These are phyloP conservation scores for Chaetodon auriga DNA, from an alignment of 2,113 vertebrate genomes.

Conservation along the genomic window DNA sequence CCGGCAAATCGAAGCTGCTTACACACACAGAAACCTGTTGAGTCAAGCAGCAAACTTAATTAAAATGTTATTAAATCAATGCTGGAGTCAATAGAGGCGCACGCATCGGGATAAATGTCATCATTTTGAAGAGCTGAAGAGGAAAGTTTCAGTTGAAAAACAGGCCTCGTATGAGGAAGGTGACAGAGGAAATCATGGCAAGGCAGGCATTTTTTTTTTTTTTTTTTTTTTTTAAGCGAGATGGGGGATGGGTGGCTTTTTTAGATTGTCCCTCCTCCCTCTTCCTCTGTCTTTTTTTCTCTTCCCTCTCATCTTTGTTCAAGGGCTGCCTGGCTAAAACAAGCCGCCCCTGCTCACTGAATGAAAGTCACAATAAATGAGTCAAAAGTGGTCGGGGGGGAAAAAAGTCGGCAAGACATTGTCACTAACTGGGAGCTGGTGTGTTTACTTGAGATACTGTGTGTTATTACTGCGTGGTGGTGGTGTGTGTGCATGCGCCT, in stretches of 20 bases:
- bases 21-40: conserved; percentile 70
- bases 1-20: background rate
- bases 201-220: conserved; percentile 61
- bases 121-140: background rate
- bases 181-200: conserved; percentile 77
- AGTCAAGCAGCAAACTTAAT: conserved; percentile 22
- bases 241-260: conserved; percentile 74
- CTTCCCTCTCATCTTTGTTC: conserved; percentile 79
- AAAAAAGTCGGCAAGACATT: background rate
- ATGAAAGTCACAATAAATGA: conserved; percentile 51
- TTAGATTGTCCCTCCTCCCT: conserved; percentile 76
- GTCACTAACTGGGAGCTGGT: conserved; percentile 1
- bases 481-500: background rate
- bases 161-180: conserved; percentile 57
- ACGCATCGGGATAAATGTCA: background rate
- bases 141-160: conserved; percentile 30
- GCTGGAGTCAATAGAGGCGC: background rate
- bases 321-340: conserved; percentile 64
- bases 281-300: conserved; percentile 75
- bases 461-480: conserved; percentile 11
- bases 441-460: conserved; percentile 35
- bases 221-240: conserved; percentile 52
- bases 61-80: background rate
- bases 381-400: conserved; percentile 37
- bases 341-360: conserved; percentile 39